Evolutionary conservation across 30 jellyfish, hydroid and myxozoan genomes (phyloP).

Genomic region (Aurelia aurita complex sp. Pacific): DNA sequence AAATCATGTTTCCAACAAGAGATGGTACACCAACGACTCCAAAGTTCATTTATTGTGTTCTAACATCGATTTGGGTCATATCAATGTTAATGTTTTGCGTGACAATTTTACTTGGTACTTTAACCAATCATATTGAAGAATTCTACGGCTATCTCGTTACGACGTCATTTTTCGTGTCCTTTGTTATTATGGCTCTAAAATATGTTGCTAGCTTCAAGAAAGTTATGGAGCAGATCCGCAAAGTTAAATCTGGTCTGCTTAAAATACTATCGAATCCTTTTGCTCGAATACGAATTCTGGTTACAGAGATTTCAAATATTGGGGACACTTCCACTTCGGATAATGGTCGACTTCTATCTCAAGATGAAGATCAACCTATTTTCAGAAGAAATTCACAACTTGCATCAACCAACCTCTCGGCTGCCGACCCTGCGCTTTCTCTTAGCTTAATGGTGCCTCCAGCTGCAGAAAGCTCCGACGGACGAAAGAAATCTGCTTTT

Average conservation of each 20-base stretch:
- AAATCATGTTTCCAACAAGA: constrained; percentile 12
- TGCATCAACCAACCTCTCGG: too few species aligned
- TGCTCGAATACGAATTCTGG: too few species aligned
- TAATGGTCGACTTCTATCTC: too few species aligned
- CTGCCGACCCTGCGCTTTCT: too few species aligned
- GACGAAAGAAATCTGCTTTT: too few species aligned
- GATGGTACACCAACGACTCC: not conserved
- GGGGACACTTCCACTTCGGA: too few species aligned
- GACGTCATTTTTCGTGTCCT: not conserved
- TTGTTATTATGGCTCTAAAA: not conserved
- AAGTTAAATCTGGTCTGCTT: not conserved
- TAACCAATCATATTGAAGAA: not conserved
- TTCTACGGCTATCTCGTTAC: constrained; percentile 30
- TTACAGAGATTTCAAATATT: too few species aligned
- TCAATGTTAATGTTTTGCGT: not conserved
- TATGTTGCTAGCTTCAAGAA: constrained; percentile 11
- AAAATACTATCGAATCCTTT: too few species aligned
- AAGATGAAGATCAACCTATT: too few species aligned
- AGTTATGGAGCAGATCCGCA: constrained; percentile 14
- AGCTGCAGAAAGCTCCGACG: too few species aligned
- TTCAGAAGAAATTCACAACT: too few species aligned
- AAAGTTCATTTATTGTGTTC: not conserved
- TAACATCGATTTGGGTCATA: constrained; percentile 2
- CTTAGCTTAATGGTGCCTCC: too few species aligned
- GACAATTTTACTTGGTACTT: not conserved